Evolutionary conservation across 2,888 invertebrate species (phyloP).

Genomic region (Antheraea assamensis): DNA sequence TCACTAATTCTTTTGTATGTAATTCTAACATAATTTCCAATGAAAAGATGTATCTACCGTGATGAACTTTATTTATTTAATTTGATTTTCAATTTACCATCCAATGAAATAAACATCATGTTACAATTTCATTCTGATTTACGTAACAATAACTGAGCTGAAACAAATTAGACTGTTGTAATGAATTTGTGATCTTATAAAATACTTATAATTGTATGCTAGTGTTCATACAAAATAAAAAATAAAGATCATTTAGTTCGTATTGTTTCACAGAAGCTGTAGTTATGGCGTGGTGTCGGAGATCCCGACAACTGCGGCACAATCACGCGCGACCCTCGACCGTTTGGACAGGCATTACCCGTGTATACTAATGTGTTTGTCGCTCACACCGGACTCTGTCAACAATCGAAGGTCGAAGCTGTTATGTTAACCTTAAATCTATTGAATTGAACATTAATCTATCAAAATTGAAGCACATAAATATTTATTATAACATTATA

Average conservation of each 20-base stretch:
- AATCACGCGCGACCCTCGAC: slow-evolving; percentile 67
- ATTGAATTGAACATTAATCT: neutral
- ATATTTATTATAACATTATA: too few relatives aligned
- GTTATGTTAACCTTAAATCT: slow-evolving; percentile 14
- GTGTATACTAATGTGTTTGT: slow-evolving; percentile 76
- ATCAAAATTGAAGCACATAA: neutral
- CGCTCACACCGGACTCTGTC: slow-evolving; percentile 47
- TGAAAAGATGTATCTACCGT: neutral
- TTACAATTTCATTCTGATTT: neutral
- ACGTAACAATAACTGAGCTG: neutral
- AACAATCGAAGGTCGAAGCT: slow-evolving; percentile 40
- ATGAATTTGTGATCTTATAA: neutral
- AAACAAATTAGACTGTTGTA: neutral
- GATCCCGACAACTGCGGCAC: slow-evolving; percentile 61
- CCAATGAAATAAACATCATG: neutral
- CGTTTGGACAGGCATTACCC: slow-evolving; percentile 71
- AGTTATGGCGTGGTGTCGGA: slow-evolving; percentile 34
- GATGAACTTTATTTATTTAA: too few relatives aligned
- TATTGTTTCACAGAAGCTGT: slow-evolving; percentile 17
- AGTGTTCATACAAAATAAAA: neutral
- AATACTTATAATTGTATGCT: neutral
- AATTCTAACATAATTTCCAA: neutral
- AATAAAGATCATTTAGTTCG: slow-evolving; percentile 4
- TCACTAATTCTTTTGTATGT: neutral
- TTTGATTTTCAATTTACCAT: too few relatives aligned